phyloP scores from a whole-genome alignment of 1,140 invertebrate genomes.

The Drosophila mayri region DNA sequence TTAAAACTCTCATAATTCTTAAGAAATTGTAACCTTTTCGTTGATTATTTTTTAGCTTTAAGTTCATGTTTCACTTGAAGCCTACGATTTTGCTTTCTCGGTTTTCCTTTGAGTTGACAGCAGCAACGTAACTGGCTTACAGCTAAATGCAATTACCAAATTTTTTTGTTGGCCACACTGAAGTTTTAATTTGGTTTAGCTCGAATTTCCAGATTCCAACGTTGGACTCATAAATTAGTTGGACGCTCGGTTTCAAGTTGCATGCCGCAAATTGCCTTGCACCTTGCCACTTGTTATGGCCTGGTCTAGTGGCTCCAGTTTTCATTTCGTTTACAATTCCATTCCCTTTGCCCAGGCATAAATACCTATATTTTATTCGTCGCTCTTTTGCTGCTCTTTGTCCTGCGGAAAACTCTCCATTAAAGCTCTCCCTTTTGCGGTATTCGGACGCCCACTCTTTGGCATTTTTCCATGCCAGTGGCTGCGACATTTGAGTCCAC shows the following conservation, averaged over 20 bases:
- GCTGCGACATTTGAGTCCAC: constrained; percentile 55
- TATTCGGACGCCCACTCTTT: constrained; percentile 14
- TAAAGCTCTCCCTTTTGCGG: constrained; percentile 12
- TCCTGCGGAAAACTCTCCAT: constrained; percentile 13
- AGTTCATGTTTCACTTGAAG: neutral
- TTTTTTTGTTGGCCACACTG: constrained; percentile 20
- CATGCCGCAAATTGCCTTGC: constrained; percentile 48
- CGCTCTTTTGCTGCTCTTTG: neutral
- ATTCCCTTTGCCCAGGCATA: constrained; percentile 2
- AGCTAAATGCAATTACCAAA: constrained; percentile 27
- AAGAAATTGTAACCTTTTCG: neutral
- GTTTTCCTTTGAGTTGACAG: constrained; percentile 14
- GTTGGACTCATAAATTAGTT: constrained; percentile 39
- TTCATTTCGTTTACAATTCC: constrained; percentile 39
- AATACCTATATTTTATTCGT: constrained; percentile 20
- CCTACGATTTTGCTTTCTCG: neutral
- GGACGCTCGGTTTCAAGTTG: constrained; percentile 33
- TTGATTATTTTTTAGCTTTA: neutral
- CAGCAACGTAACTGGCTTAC: too few species aligned
- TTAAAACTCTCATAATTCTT: neutral
- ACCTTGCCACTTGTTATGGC: constrained; percentile 34
- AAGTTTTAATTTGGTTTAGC: constrained; percentile 51
- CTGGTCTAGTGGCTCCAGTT: constrained; percentile 23
- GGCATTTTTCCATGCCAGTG: constrained; percentile 63
- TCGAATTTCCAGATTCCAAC: constrained; percentile 26